Percentiles rank a stretch among this genome's conserved stretches.
Evolutionary conservation across 2,113 vertebrate genomes (phyloP).

Genomic region (Chauna torquata): DNA sequence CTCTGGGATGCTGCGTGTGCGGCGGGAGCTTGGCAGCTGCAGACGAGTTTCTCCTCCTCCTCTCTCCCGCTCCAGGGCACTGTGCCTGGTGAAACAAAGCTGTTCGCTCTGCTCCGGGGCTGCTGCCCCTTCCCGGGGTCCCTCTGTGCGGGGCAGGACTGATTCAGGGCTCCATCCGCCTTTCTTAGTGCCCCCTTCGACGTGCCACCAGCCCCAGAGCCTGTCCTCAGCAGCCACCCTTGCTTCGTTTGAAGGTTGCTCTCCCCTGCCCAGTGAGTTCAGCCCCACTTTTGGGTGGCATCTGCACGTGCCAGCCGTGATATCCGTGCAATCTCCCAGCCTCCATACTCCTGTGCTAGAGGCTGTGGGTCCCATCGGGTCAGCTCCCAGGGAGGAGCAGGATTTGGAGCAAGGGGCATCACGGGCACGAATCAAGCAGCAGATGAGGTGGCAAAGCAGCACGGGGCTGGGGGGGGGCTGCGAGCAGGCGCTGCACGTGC

Average conservation of each 20-base stretch:
- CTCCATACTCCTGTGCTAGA: background rate
- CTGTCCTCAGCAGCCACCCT: background rate
- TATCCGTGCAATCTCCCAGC: background rate
- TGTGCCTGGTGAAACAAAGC: slow-evolving; percentile 56
- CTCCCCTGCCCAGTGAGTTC: background rate
- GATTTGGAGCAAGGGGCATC: background rate
- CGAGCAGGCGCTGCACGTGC: background rate
- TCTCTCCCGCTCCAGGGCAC: slow-evolving; percentile 45
- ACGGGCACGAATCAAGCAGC: accelerated
- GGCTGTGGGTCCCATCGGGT: background rate
- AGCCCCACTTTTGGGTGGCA: background rate
- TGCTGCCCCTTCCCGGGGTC: background rate
- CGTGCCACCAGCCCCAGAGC: background rate
- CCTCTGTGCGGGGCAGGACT: background rate
- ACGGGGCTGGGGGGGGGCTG: background rate
- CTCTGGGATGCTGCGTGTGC: background rate
- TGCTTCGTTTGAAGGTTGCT: background rate
- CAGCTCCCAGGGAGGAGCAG: background rate
- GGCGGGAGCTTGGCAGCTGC: slow-evolving; percentile 42
- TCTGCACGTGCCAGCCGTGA: accelerated
- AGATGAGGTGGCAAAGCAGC: background rate
- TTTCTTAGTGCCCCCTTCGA: background rate
- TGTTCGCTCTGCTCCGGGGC: background rate
- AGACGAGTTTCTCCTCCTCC: slow-evolving; percentile 28
- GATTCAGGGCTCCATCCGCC: background rate